A percentile compares a stretch with the other conserved stretches of the same genome.
phyloP scores from a whole-genome alignment of 2,888 invertebrate genomes.

The Blastobasis adustella region DNA sequence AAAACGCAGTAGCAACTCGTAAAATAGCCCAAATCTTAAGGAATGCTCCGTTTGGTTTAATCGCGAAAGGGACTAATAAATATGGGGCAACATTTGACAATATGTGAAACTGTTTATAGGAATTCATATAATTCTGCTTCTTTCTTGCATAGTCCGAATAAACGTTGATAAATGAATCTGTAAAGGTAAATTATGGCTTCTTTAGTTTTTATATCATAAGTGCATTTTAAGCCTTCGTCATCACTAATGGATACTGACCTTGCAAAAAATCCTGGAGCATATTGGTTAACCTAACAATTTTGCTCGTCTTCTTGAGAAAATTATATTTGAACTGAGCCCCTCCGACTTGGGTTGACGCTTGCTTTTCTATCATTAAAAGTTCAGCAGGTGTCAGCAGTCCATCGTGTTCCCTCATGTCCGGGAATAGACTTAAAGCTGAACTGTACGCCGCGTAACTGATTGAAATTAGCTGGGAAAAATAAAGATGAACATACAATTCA shows the following conservation, averaged over 20 bases:
- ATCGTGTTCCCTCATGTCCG: slow-evolving; percentile 64
- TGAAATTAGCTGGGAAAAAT: slow-evolving; percentile 48
- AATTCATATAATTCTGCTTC: slow-evolving; percentile 45
- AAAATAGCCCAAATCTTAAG: slow-evolving; percentile 51
- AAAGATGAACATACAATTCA: not conserved
- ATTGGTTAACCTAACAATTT: slow-evolving; percentile 39
- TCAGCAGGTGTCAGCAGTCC: slow-evolving; percentile 47
- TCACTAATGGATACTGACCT: slow-evolving; percentile 24
- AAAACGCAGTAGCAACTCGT: slow-evolving; percentile 42
- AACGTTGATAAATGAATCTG: slow-evolving; percentile 62
- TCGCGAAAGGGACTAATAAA: slow-evolving; percentile 48
- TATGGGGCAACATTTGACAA: slow-evolving; percentile 48
- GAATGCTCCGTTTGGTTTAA: slow-evolving; percentile 57
- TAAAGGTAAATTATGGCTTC: not conserved
- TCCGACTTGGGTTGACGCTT: slow-evolving; percentile 40
- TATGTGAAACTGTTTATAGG: slow-evolving; percentile 43
- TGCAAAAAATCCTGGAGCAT: slow-evolving; percentile 49
- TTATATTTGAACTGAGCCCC: slow-evolving; percentile 33
- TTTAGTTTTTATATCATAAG: not conserved
- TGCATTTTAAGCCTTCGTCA: too few relatives aligned
- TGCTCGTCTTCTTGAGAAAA: slow-evolving; percentile 23
- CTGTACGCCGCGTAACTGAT: slow-evolving; percentile 58
- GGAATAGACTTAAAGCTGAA: slow-evolving; percentile 63
- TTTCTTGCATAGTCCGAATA: slow-evolving; percentile 36
- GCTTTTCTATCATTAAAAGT: slow-evolving; percentile 35